Conservation (phyloP, 2,113 vertebrate genomes). For the Corydoras maculifer region DNA sequence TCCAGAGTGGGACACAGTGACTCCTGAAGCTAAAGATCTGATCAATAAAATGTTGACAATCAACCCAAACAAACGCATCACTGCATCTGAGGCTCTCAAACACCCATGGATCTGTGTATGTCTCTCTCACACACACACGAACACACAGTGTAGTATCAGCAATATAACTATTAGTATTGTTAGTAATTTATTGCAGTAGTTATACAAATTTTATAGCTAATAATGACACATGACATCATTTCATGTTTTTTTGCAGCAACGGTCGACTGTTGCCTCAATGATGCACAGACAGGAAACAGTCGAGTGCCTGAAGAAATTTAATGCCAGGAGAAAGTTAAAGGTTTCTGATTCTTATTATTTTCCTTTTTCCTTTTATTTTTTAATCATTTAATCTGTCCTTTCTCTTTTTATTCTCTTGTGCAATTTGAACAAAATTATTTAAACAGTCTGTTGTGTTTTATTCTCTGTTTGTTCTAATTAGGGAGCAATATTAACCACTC, state of each 20-base stretch:
- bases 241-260: conserved; percentile 71
- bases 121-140: conserved; percentile 33
- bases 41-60: conserved; percentile 99
- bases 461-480: conserved; percentile 46
- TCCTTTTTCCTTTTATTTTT: neutral
- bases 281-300: conserved; percentile 99
- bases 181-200: too few relatives aligned
- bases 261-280: conserved; percentile 97
- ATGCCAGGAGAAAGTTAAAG: conserved; percentile 94
- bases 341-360: conserved; percentile 48
- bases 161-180: too few relatives aligned
- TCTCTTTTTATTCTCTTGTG: neutral
- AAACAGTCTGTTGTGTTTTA: conserved; percentile 14
- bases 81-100: conserved; percentile 87
- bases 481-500: conserved; percentile 97
- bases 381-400: neutral
- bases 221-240: conserved; percentile 1
- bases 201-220: too few relatives aligned
- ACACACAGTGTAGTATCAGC: neutral
- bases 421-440: neutral
- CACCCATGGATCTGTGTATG: conserved; percentile 98
- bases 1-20: conserved; percentile 98
- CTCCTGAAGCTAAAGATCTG: conserved; percentile 95
- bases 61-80: conserved; percentile 94
- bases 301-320: conserved; percentile 98